Percentiles rank a stretch among this genome's conserved stretches.
phyloP scores from a whole-genome alignment of 2,797 vertebrate species.

The Lacerta viridis region DNA sequence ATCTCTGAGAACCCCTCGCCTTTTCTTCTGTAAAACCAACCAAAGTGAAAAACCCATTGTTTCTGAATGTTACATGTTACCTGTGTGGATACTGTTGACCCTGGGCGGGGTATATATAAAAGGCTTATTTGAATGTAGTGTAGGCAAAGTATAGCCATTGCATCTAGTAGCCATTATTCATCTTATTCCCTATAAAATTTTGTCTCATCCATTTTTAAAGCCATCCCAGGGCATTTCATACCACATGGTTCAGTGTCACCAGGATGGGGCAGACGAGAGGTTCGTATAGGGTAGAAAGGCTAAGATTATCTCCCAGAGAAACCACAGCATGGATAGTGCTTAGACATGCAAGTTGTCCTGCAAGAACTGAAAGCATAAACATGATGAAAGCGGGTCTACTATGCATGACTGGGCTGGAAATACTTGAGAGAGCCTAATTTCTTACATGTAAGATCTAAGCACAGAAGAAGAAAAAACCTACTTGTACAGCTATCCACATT shows the following conservation, averaged over 20 bases:
- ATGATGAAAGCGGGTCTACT: not conserved
- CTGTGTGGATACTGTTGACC: no score
- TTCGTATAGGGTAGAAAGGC: not conserved
- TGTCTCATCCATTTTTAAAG: no score
- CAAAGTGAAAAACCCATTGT: no score
- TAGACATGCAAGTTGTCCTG: not conserved
- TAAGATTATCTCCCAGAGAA: not conserved
- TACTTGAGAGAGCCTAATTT: not conserved
- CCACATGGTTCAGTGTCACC: no score
- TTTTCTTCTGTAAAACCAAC: no score
- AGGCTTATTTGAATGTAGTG: no score
- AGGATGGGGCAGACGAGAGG: not conserved
- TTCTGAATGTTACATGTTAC: no score
- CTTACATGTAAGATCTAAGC: not conserved
- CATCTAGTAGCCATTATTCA: no score
- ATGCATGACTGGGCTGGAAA: not conserved
- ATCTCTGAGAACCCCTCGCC: no score
- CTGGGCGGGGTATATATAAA: no score
- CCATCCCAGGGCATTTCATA: not conserved
- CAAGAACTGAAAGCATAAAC: constrained; percentile 3
- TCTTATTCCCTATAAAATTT: no score
- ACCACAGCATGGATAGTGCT: not conserved
- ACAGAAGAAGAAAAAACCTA: not conserved
- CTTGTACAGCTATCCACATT: constrained; percentile 1
- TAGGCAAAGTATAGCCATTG: no score